Base-by-base conservation (phyloP, 35 echinoderm and acorn worm genomes). In the Ophioderma brevispina region DNA sequence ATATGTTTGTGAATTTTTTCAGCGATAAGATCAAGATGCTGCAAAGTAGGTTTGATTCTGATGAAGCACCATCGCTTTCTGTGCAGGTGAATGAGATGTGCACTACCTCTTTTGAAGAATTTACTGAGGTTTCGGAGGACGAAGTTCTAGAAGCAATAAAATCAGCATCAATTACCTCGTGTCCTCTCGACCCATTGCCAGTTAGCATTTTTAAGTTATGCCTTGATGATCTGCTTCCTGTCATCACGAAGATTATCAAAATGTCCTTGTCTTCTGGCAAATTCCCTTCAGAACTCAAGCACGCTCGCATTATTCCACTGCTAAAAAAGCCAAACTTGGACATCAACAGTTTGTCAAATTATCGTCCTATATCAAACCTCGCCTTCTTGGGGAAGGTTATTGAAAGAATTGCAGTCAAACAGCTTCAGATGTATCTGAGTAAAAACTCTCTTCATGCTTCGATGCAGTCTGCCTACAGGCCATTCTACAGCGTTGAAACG, bases 381-480 rank as follows among this genome's bases (percentile, higher is more conserved):
- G 55, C 25, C 31, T 89, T 89, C 64, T 21, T 89, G 36, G 87
- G 87, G 34, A 89, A 89, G 78, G 37, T 89, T 23, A 82, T 89
- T 82, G 87, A 89, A 43, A 89, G 78, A 55, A 42, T 89, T 89
- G 87, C 42, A 25, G 80, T 76, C 81, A 35, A 38, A 31, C 3
- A 34, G 42, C 30, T 89, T 8, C 37, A 31, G 17, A 40, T 37
- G 37, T 40, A 82, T 36, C 81, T 75, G 78, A 64, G 21, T 64
- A 35, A 81, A 35, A 64, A 92, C 52, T 39, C 87, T 38, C 84
- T 87, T 31, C 52, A 33, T 1, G 85, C 77, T 30, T 32, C 10
- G 25, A 31, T 40, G 21, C 81, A 94, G 41, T 87, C 82, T 38
- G 92, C 88, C 6, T 94, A 94, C 40, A 85, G 83, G n/a, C n/a